These are phyloP conservation scores for Scaptomyza graminum DNA, from an alignment of 1,140 invertebrate species.

Conservation along the genomic window DNA sequence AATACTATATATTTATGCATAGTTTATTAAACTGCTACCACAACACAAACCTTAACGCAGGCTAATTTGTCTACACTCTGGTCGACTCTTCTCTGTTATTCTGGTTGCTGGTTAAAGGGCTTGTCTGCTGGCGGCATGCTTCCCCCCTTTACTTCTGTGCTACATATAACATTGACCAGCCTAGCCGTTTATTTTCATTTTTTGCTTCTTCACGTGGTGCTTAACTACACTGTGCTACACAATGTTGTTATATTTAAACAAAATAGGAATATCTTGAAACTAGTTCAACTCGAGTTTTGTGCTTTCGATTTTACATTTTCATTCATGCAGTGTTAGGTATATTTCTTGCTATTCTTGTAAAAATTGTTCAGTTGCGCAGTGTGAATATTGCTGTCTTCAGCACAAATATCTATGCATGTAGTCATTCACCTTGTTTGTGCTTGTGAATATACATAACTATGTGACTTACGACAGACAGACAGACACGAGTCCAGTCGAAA, in stretches of 20 bases:
- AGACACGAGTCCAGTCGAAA: slow-evolving; percentile 23
- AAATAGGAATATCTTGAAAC: too few relatives aligned
- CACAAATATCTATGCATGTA: background rate
- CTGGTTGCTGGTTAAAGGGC: background rate
- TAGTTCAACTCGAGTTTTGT: too few relatives aligned
- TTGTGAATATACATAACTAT: background rate
- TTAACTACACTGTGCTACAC: slow-evolving; percentile 28
- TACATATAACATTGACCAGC: slow-evolving; percentile 13
- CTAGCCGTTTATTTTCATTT: slow-evolving; percentile 7
- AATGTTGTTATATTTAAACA: background rate
- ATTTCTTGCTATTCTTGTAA: too few relatives aligned
- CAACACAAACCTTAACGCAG: slow-evolving; percentile 62
- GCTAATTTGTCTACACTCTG: slow-evolving; percentile 63
- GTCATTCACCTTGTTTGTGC: background rate
- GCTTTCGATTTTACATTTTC: too few relatives aligned
- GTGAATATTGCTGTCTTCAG: background rate
- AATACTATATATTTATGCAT: slow-evolving; percentile 36
- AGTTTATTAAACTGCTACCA: slow-evolving; percentile 56
- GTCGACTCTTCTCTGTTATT: background rate
- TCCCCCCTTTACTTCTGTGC: slow-evolving; percentile 51
- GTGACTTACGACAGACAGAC: background rate
- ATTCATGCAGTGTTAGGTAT: too few relatives aligned
- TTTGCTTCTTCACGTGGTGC: slow-evolving; percentile 23
- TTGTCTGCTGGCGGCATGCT: background rate
- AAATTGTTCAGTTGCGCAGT: background rate